Percentiles rank a stretch among this genome's conserved stretches.
These are phyloP conservation scores for Trissolcus basalis DNA, from an alignment of 1,140 invertebrate genomes.

Conservation along the genomic window DNA sequence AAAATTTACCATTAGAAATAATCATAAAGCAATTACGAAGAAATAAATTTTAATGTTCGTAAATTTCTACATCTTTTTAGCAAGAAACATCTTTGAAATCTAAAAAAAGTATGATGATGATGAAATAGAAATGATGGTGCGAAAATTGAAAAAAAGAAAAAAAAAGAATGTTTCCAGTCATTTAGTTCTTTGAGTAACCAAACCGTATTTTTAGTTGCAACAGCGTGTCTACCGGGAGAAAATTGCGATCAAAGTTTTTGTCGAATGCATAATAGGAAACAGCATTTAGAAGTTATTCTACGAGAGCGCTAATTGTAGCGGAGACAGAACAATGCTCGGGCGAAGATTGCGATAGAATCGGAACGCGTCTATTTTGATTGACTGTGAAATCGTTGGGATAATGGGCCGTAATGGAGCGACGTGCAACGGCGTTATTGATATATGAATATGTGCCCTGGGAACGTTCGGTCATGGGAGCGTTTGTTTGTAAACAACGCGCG, in stretches of 20 bases:
- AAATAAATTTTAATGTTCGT: too few species aligned
- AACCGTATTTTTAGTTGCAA: too few species aligned
- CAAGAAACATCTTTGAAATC: too few species aligned
- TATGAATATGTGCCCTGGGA: slow-evolving; percentile 43
- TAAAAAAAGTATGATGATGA: too few species aligned
- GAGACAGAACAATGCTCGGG: slow-evolving; percentile 34
- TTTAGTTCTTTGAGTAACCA: too few species aligned
- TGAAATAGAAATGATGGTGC: too few species aligned
- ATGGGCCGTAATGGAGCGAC: slow-evolving; percentile 29
- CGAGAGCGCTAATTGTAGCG: slow-evolving; percentile 38
- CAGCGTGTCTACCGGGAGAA: too few species aligned
- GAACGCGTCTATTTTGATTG: slow-evolving; percentile 51
- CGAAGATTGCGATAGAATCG: slow-evolving; percentile 35
- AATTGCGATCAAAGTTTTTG: not conserved
- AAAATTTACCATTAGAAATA: too few species aligned
- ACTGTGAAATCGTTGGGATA: slow-evolving; percentile 47
- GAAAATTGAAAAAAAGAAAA: too few species aligned
- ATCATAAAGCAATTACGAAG: too few species aligned
- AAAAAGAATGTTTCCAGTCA: too few species aligned
- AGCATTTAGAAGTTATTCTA: slow-evolving; percentile 12
- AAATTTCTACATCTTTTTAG: too few species aligned
- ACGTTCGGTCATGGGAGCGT: slow-evolving; percentile 31
- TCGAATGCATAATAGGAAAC: not conserved
- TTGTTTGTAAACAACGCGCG: slow-evolving; percentile 47
- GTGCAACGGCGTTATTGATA: slow-evolving; percentile 42